phyloP scores from a whole-genome alignment of 2,797 vertebrate species.

The Anguilla pacifica region DNA sequence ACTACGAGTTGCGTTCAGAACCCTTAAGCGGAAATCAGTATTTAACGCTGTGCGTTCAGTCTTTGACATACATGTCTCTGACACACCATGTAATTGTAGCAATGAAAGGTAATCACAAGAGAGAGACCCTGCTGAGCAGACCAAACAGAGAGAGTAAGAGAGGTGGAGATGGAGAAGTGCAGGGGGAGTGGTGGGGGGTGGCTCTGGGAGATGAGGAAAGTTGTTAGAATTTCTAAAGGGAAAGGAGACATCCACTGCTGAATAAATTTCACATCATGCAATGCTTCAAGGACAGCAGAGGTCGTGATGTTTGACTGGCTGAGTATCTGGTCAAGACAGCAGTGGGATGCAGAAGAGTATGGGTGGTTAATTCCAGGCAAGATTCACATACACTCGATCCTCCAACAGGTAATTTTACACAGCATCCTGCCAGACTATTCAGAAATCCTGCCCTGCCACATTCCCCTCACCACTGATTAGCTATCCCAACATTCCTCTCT shows the following conservation, averaged over 20 bases:
- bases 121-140: slow-evolving; percentile 61
- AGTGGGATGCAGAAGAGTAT: slow-evolving; percentile 53
- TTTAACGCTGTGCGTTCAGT: slow-evolving; percentile 50
- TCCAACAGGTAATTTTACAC: slow-evolving; percentile 49
- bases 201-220: slow-evolving; percentile 36
- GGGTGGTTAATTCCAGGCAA: slow-evolving; percentile 47
- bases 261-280: slow-evolving; percentile 67
- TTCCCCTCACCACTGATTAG: slow-evolving; percentile 14
- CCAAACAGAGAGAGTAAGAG: slow-evolving; percentile 48
- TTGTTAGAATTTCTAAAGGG: slow-evolving; percentile 72
- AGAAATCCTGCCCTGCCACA: slow-evolving; percentile 44
- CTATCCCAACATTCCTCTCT: slow-evolving; percentile 9
- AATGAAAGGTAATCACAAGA: slow-evolving; percentile 65
- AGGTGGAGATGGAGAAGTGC: slow-evolving; percentile 31
- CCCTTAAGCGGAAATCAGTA: slow-evolving; percentile 63
- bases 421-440: slow-evolving; percentile 33
- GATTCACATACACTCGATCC: slow-evolving; percentile 46
- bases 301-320: slow-evolving; percentile 62
- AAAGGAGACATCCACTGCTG: slow-evolving; percentile 59
- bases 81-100: slow-evolving; percentile 64
- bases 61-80: slow-evolving; percentile 64
- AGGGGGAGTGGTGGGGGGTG: slow-evolving; percentile 18
- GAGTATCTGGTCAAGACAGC: slow-evolving; percentile 47
- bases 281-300: slow-evolving; percentile 67
- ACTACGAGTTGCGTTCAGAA: slow-evolving; percentile 32